Base-by-base conservation (phyloP, 1,140 invertebrate species). In the Heterodera carotae region DNA sequence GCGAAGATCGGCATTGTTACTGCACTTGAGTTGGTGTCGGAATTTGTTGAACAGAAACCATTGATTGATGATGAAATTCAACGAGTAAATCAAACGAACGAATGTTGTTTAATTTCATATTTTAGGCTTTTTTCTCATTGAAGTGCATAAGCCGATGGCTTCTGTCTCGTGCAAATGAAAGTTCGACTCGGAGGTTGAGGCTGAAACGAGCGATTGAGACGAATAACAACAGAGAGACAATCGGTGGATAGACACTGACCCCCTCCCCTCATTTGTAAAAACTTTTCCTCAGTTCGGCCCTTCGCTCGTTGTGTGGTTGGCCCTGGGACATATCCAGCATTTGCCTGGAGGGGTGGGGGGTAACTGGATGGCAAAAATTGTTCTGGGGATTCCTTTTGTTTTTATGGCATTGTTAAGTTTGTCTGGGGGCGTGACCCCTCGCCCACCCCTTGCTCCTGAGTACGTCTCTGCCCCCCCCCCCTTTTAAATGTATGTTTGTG, bases 1-100 rank as follows among this genome's bases (percentile, higher is more conserved):
- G 88, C 91, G 80, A 94, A 94, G 0, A 92, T 99, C 68, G 97
- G 97, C 0, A 93, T 95, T 15, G 95, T 99, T 0, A 95, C 94
- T 2, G 97, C 95, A 18, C 88, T 98, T 80, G 97, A 99, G 90
- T 94, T 99, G 80, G 86, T 99, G 8, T 93, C 94, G 15, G 92
- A 94, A 73, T 90, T 90, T 82, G 31, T 59, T 36, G 62, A 62
- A 18, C 62, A 36, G 33, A 73, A 27, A 22, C 10, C 80, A 18
- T 31, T 29, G 12, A 56, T 39, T 67, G 18, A 60, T 7, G 43
- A 33, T 15, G 34, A 48, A 59, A 29, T 59, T 29, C 12, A 48
- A 25, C 53, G 60, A 69, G 76, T 77, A 2, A 12, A 22, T 2
- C 36, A 43, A 34, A 34, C 15, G 75, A 64, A 4, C 36, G 39